Percentiles rank a stretch among this genome's conserved stretches.
Conservation (phyloP, 2,113 vertebrate genomes). For the Vicugna pacos region DNA sequence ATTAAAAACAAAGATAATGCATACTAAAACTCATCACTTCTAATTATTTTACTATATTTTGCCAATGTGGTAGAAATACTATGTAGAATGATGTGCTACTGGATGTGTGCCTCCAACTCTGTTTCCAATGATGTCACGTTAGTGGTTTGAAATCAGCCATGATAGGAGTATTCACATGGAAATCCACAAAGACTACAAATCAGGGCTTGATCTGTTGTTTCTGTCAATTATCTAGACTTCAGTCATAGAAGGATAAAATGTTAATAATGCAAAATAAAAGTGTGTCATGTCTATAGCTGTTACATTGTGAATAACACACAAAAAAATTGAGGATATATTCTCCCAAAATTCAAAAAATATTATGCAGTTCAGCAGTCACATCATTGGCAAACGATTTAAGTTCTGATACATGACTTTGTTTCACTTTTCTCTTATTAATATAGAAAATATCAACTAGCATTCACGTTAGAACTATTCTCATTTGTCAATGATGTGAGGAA, state of each 20-base stretch:
- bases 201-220: neutral
- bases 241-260: neutral
- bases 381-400: neutral
- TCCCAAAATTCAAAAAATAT: neutral
- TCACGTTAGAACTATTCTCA: neutral
- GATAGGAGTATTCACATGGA: neutral
- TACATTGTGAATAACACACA: neutral
- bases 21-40: neutral
- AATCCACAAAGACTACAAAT: neutral
- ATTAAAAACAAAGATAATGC: conserved; percentile 9
- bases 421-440: conserved; percentile 39
- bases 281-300: neutral
- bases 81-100: neutral
- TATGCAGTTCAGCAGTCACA: neutral
- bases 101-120: neutral
- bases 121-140: neutral
- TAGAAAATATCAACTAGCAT: neutral
- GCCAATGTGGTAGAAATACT: neutral
- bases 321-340: neutral
- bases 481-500: neutral
- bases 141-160: neutral
- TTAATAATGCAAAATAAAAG: conserved; percentile 16
- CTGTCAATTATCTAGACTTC: neutral
- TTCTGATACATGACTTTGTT: neutral
- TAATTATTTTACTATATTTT: neutral